These are phyloP conservation scores for Sebastes steindachneri DNA, from an alignment of 2,797 vertebrate genomes.

Conservation along the genomic window DNA sequence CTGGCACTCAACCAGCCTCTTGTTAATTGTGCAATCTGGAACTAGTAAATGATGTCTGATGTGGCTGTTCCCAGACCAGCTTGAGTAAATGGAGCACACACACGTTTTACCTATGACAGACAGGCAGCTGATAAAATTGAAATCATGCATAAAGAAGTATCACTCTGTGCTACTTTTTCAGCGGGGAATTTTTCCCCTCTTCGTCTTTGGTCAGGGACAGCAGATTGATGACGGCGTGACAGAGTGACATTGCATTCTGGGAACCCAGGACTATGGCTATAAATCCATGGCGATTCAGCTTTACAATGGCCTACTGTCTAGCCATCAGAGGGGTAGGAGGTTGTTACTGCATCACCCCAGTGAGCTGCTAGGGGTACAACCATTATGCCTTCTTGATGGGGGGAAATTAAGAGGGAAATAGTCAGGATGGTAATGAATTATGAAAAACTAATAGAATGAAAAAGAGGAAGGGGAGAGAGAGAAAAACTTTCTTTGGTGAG, in stretches of 20 bases:
- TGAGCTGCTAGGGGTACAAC: slow-evolving; percentile 60
- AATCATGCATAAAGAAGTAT: slow-evolving; percentile 56
- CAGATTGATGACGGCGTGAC: slow-evolving; percentile 77
- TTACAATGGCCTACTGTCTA: slow-evolving; percentile 81
- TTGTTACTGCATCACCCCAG: slow-evolving; percentile 68
- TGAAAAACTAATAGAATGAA: slow-evolving; percentile 62
- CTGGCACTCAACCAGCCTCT: slow-evolving; percentile 55
- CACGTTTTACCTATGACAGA: slow-evolving; percentile 41
- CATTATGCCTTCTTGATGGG: slow-evolving; percentile 32
- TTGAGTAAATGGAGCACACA: slow-evolving; percentile 31
- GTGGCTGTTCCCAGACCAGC: slow-evolving; percentile 16
- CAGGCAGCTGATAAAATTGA: slow-evolving; percentile 62
- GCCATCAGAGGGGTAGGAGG: slow-evolving; percentile 70
- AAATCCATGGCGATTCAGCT: slow-evolving; percentile 78
- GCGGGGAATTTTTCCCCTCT: slow-evolving; percentile 11
- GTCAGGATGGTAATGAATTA: slow-evolving; percentile 59
- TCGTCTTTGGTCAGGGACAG: slow-evolving; percentile 57
- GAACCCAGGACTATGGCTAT: slow-evolving; percentile 72
- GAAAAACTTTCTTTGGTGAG: slow-evolving; percentile 37
- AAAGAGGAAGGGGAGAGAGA: slow-evolving; percentile 14
- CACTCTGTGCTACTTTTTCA: slow-evolving; percentile 60
- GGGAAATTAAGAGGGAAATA: slow-evolving; percentile 48
- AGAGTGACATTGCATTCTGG: slow-evolving; percentile 82
- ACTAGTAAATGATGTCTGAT: slow-evolving; percentile 45
- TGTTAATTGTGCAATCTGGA: slow-evolving; percentile 70